Conservation (phyloP, 2,888 invertebrate genomes). For the Nasonovia ribisnigri region DNA sequence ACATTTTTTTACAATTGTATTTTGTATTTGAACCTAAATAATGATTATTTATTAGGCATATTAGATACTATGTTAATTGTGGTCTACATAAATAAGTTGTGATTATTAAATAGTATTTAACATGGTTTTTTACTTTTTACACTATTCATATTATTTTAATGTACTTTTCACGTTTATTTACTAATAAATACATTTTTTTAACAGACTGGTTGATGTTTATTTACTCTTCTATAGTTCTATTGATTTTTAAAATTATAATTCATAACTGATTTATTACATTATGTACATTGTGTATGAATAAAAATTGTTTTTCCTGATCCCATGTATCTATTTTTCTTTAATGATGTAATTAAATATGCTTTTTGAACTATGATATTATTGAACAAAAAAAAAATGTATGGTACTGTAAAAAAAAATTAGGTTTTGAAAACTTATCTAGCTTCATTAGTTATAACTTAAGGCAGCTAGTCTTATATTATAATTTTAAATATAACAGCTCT, state of each 20-base stretch:
- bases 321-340: neutral
- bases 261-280: neutral
- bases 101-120: neutral
- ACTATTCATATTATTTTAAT: neutral
- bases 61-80: neutral
- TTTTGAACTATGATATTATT: neutral
- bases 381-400: neutral
- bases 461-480: neutral
- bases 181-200: neutral
- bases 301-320: neutral
- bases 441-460: neutral
- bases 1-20: neutral
- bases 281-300: neutral
- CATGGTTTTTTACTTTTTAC: too few species aligned
- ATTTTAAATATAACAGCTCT: neutral
- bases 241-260: neutral
- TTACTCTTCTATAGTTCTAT: neutral
- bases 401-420: neutral
- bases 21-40: neutral
- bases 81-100: neutral
- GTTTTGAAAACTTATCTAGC: neutral
- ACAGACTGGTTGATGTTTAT: neutral
- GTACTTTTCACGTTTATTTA: neutral
- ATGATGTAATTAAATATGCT: neutral
- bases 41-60: neutral